These are phyloP conservation scores for Muraenolepis orangiensis DNA, from an alignment of 2,797 vertebrate genomes.

Conservation along the genomic window DNA sequence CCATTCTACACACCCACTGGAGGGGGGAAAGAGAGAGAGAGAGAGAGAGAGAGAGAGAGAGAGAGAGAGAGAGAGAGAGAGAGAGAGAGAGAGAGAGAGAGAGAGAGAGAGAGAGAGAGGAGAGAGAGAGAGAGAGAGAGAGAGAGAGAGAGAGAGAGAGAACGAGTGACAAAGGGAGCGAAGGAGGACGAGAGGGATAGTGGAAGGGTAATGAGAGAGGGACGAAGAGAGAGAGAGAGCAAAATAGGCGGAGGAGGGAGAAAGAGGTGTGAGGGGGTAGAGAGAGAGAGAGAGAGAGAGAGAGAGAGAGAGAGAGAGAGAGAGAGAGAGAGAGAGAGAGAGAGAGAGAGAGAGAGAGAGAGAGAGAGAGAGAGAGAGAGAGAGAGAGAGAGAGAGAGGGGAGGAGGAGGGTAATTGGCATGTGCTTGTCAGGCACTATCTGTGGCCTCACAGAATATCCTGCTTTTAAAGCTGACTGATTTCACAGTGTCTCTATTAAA, in stretches of 20 bases:
- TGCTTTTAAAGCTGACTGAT: background rate
- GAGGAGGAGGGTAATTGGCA: slow-evolving; percentile 31
- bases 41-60: background rate
- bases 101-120: background rate
- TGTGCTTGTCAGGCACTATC: slow-evolving; percentile 60
- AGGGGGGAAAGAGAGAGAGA: background rate
- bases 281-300: slow-evolving; percentile 10
- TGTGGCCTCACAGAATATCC: slow-evolving; percentile 11
- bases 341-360: slow-evolving; percentile 22
- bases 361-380: background rate
- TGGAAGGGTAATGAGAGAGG: background rate
- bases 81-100: background rate
- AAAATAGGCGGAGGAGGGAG: background rate
- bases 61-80: background rate
- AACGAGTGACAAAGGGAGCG: background rate
- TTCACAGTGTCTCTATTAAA: background rate
- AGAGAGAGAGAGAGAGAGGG: slow-evolving; percentile 13
- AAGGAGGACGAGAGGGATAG: background rate
- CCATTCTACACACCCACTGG: no score
- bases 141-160: background rate
- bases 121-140: background rate
- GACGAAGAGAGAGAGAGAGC: background rate
- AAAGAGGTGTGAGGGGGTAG: no score
- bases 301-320: slow-evolving; percentile 14
- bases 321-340: slow-evolving; percentile 5